Base-by-base conservation (phyloP, 2,113 vertebrate species). In the Dromas ardeola region DNA sequence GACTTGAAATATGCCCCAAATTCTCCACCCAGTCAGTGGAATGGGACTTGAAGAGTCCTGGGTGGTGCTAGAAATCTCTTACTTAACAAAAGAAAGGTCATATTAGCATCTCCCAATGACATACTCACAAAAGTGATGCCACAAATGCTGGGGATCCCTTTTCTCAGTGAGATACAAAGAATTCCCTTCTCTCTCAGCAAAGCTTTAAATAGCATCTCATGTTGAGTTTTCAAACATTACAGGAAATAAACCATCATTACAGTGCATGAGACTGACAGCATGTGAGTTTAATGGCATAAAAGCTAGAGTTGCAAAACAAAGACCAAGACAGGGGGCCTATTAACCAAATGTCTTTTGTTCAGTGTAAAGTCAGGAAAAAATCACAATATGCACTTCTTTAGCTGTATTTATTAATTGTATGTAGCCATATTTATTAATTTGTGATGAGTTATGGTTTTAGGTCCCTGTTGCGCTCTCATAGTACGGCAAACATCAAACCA, bases 71-170 rank as follows among this genome's bases (percentile, higher is more conserved):
- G 70, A 94, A 91, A 95, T 88, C 96, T 96, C 81, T 86, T 92
- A 53, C 45, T 88, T 95, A 79, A 96, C 92, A 97, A 97, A 98
- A 45, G 27, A 90, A 95, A 95, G 87, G 79, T 93, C 78, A 32
- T 93, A 93, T 73, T 91, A 97, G 77, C 81, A 94, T 96, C 72
- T 95, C 62, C 72, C n/a, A 53, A 89, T 73, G 79, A 94, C 36
- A 69, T 67, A 90, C 50, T 84, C 12, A n/a, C 56, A 81, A 74
- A 93, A 96, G 40, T 27, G 29, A 92, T 1, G 30, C 66, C 58
- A 55, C n/a, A 93, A 82, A 94, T 85, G 49, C 47, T 49, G 67
- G n/a, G 73, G 90, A 91, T 27, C 53, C 66, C 38, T 59, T 67
- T 30, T 81, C 49, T 9, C 32, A 93, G 59, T 42, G 55, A 95